These are phyloP conservation scores for Troides aeacus DNA, from an alignment of 2,888 invertebrate genomes.

Conservation along the genomic window DNA sequence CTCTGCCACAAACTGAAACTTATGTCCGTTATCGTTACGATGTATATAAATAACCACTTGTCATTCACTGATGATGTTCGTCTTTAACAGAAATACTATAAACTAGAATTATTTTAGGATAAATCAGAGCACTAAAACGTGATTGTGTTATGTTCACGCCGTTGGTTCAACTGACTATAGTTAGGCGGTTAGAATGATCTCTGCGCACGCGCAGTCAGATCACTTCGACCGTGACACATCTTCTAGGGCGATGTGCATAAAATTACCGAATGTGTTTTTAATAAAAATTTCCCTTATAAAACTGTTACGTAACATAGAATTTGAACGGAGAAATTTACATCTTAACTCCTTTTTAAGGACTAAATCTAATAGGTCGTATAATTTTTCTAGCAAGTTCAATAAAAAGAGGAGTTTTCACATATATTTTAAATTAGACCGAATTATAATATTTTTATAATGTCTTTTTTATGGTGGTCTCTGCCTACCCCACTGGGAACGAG, in stretches of 20 bases:
- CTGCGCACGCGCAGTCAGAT: constrained; percentile 43
- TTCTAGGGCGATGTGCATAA: constrained; percentile 60
- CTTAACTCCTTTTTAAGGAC: too few relatives aligned
- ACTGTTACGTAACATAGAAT: too few relatives aligned
- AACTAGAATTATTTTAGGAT: not conserved
- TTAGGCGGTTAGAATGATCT: constrained; percentile 29
- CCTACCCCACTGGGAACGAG: too few relatives aligned
- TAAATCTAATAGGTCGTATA: too few relatives aligned
- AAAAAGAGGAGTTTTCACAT: too few relatives aligned
- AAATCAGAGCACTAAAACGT: constrained; percentile 16
- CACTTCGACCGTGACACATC: constrained; percentile 70
- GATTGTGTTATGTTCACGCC: constrained; percentile 40
- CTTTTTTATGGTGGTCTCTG: too few relatives aligned
- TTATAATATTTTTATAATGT: too few relatives aligned
- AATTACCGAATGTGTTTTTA: constrained; percentile 49
- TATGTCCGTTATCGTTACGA: constrained; percentile 36
- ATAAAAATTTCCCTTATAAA: not conserved
- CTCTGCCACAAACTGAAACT: constrained; percentile 42
- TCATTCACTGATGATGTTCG: not conserved
- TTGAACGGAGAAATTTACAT: too few relatives aligned
- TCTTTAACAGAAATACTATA: not conserved
- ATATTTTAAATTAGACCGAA: too few relatives aligned
- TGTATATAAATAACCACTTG: not conserved
- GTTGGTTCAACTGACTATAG: constrained; percentile 34
- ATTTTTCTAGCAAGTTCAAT: too few relatives aligned